Conservation (phyloP, 2,797 vertebrate species). For the Tachyglossus aculeatus region DNA sequence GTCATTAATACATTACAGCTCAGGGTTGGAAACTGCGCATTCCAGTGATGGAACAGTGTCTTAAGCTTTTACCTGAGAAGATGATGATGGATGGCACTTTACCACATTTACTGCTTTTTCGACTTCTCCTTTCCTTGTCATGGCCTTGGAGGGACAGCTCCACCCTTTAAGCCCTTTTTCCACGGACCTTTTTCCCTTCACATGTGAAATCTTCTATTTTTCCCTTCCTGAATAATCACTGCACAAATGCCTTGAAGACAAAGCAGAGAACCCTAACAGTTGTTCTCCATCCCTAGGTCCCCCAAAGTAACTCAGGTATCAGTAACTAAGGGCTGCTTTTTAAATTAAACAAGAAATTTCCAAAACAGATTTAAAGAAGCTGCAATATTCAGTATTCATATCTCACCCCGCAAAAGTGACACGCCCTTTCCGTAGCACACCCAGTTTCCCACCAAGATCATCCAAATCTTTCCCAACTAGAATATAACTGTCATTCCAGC, state of each 20-base stretch:
- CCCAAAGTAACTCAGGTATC: conserved; percentile 16
- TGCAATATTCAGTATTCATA: conserved; percentile 28
- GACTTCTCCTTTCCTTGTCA: too few species aligned
- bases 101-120: too few species aligned
- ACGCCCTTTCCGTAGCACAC: conserved; percentile 17
- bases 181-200: conserved; percentile 19
- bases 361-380: conserved; percentile 23
- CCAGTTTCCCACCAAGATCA: background rate
- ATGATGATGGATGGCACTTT: background rate
- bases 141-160: too few species aligned
- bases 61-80: background rate
- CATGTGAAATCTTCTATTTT: conserved; percentile 22
- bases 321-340: conserved; percentile 17
- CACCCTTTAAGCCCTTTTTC: background rate
- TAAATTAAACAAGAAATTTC: conserved; percentile 45
- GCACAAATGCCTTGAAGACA: conserved; percentile 19
- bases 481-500: background rate
- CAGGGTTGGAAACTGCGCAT: background rate
- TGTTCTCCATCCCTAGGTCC: conserved; percentile 18
- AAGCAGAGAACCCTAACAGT: conserved; percentile 35
- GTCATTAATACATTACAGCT: conserved; percentile 13
- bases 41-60: background rate
- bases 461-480: too few species aligned
- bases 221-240: conserved; percentile 37
- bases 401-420: conserved; percentile 18